A percentile compares a stretch with the other conserved stretches of the same genome.
These are phyloP conservation scores for Caenorhabditis elegans DNA, from an alignment of 1,140 invertebrate genomes.

Conservation along the genomic window WBcel235 BX284606.5:15230501-15231000, in stretches of 20 bases:
- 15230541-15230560: not conserved
- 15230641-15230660: not conserved
- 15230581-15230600: conserved; percentile 45
- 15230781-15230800: conserved; percentile 7
- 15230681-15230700: not conserved
- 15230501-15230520: conserved; percentile 36
- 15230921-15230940: too few relatives aligned
- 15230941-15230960: too few relatives aligned
- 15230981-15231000: too few relatives aligned
- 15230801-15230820: not conserved
- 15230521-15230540: conserved; percentile 19
- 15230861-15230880: not conserved
- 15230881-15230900: too few relatives aligned
- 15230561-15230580: conserved; percentile 22
- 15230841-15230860: not conserved
- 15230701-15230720: not conserved
- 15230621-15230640: not conserved
- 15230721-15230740: not conserved
- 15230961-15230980: too few relatives aligned
- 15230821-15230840: not conserved
- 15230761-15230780: conserved; percentile 21
- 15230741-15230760: conserved; percentile 11
- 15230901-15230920: too few relatives aligned
- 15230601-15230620: conserved; percentile 34
- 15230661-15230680: too few relatives aligned